phyloP scores from a whole-genome alignment of 2,113 vertebrate species.

The Penelope pileata region DNA sequence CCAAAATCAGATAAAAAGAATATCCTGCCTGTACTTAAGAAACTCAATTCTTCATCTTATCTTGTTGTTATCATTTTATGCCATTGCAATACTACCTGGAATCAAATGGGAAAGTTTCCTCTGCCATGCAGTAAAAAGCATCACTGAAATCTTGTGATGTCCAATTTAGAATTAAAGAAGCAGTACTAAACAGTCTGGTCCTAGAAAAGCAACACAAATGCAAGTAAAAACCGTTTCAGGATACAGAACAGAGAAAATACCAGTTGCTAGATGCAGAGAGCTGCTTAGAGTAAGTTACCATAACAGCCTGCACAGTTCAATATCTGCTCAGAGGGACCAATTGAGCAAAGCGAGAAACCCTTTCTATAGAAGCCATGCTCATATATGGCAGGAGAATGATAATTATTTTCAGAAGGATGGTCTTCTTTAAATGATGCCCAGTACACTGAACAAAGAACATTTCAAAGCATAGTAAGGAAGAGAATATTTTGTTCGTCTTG shows the following conservation, averaged over 20 bases:
- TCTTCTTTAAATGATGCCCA: not conserved
- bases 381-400: rapidly evolving
- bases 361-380: not conserved
- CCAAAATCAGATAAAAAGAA: not conserved
- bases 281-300: not conserved
- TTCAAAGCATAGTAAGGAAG: not conserved
- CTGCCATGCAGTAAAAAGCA: not conserved
- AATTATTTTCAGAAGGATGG: not conserved
- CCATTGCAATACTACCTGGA: not conserved
- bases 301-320: not conserved
- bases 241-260: not conserved
- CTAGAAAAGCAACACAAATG: not conserved
- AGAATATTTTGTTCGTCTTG: not conserved
- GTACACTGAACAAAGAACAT: not conserved
- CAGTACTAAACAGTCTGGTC: not conserved
- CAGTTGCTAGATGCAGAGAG: not conserved
- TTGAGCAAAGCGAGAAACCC: not conserved
- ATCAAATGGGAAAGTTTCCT: not conserved
- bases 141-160: not conserved
- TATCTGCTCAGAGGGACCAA: not conserved
- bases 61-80: conserved; percentile 21
- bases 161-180: not conserved
- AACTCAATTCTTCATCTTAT: not conserved
- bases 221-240: not conserved
- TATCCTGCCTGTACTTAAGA: not conserved